Evolutionary conservation across 2,888 invertebrate genomes (phyloP).

Genomic region (Orthonychiurus folsomi): DNA sequence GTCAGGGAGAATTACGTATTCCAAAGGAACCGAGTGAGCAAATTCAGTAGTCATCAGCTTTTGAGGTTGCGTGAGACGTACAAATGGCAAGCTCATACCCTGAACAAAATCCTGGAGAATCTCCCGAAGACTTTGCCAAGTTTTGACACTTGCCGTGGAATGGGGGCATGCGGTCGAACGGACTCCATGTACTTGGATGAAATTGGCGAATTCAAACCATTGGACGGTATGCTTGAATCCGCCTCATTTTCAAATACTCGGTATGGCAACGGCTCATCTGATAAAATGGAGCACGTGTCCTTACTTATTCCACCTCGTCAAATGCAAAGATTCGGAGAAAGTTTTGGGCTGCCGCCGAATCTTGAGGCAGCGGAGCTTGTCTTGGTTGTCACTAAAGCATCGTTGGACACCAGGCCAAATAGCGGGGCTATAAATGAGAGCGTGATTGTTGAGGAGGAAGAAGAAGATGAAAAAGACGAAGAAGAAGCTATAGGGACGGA

Average conservation of each 20-base stretch:
- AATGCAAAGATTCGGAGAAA: background rate
- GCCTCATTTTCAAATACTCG: background rate
- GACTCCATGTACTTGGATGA: slow-evolving; percentile 63
- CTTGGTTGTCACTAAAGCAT: background rate
- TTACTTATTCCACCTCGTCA: background rate
- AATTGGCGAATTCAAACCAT: background rate
- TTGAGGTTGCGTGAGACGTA: slow-evolving; percentile 81
- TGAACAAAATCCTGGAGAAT: slow-evolving; percentile 88
- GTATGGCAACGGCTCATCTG: background rate
- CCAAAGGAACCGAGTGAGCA: slow-evolving; percentile 86
- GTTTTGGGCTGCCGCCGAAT: background rate
- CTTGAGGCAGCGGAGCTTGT: background rate
- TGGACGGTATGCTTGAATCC: background rate
- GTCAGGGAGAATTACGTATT: slow-evolving; percentile 91
- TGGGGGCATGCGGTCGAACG: slow-evolving; percentile 63
- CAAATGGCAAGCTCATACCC: slow-evolving; percentile 89
- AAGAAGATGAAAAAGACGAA: background rate
- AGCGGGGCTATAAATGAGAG: background rate
- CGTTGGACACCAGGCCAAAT: background rate
- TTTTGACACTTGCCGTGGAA: slow-evolving; percentile 58
- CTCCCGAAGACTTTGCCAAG: slow-evolving; percentile 54
- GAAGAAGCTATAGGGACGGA: background rate
- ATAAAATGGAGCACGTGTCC: background rate
- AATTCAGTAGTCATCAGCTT: slow-evolving; percentile 88
- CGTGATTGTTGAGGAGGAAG: background rate